Base-by-base conservation (phyloP, 2,113 vertebrate genomes). In the Garra rufa region DNA sequence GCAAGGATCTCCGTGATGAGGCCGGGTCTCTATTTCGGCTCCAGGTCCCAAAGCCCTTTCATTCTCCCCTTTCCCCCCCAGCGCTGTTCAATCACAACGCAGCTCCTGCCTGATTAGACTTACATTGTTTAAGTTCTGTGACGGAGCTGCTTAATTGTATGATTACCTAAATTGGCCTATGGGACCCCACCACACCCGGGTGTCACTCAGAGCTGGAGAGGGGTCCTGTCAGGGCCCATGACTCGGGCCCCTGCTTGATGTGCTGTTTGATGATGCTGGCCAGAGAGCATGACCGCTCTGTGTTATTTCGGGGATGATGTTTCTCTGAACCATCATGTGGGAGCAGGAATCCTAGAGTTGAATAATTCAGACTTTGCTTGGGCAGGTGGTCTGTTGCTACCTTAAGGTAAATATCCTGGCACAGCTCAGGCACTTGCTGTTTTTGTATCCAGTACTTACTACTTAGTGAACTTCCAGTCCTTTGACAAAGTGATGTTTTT, bases 1-100 rank as follows among this genome's bases (percentile, higher is more conserved):
- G 94, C 96, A 96, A 91, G 95, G 95, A 96, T 96, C 95, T 96
- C 96, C 95, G 92, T 96, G 95, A 98, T 96, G 97, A 97, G 96
- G 96, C 96, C 92, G 92, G 94, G 95, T 97, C 96, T 98, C 96
- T 57, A 89, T 97, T 98, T 97, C 96, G 96, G 91, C 94, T 88
- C 82, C 91, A 91, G 92, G 95, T 96, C 96, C 86, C 74, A 92
- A 89, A 95, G 95, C 90, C 55, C 89, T 90, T 89, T 95, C 95
- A 95, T 95, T 93, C 94, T 26, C 30, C 93, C 92, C 92, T 92
- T 26, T 76, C 70, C 88, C 91, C 93, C 82, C 83, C 92, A 91
- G 89, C 92, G 90, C 95, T 13, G 55, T 61, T 59, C 57, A 81
- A 67, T 81, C 78, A 48, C 78, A 24, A 67, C 59, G 0, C 17